phyloP scores from a whole-genome alignment of 2,888 invertebrate genomes.

The Dorcus hopei region DNA sequence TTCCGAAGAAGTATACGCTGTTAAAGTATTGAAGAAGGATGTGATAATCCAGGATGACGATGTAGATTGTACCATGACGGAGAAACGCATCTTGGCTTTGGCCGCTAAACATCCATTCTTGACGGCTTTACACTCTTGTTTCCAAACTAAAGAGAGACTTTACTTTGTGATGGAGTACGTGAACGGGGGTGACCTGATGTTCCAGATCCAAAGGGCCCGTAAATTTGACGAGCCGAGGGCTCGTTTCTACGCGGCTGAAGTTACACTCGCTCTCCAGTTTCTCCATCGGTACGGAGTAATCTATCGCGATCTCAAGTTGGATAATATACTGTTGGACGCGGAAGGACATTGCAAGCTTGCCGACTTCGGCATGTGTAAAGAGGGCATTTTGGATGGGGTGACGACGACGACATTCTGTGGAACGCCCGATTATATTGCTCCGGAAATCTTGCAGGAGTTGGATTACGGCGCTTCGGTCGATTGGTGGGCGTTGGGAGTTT shows the following conservation, averaged over 20 bases:
- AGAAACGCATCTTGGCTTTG: constrained; percentile 92
- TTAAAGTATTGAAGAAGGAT: constrained; percentile 93
- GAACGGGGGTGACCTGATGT: constrained; percentile 98
- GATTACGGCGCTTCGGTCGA: constrained; percentile 86
- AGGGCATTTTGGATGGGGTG: constrained; percentile 81
- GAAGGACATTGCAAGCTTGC: constrained; percentile 94
- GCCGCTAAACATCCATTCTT: constrained; percentile 98
- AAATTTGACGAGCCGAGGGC: constrained; percentile 97
- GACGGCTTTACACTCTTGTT: constrained; percentile 94
- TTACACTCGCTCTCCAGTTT: constrained; percentile 95
- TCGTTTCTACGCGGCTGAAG: constrained; percentile 97
- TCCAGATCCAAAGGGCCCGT: constrained; percentile 97
- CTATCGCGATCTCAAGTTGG: constrained; percentile 97
- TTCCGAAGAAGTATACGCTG: constrained; percentile 86
- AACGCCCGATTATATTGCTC: constrained; percentile 99
- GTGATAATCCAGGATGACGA: constrained; percentile 98
- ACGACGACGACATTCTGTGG: constrained; percentile 98
- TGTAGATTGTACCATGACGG: constrained; percentile 98
- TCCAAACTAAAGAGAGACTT: constrained; percentile 84
- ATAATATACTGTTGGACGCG: constrained; percentile 94
- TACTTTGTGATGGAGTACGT: constrained; percentile 99
- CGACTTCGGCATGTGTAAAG: constrained; percentile 99
- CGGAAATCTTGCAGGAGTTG: constrained; percentile 61
- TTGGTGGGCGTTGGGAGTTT: constrained; percentile 97
- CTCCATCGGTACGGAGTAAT: constrained; percentile 90